phyloP scores from a whole-genome alignment of 2,797 vertebrate species.

The Gadopsis bispinosus region DNA sequence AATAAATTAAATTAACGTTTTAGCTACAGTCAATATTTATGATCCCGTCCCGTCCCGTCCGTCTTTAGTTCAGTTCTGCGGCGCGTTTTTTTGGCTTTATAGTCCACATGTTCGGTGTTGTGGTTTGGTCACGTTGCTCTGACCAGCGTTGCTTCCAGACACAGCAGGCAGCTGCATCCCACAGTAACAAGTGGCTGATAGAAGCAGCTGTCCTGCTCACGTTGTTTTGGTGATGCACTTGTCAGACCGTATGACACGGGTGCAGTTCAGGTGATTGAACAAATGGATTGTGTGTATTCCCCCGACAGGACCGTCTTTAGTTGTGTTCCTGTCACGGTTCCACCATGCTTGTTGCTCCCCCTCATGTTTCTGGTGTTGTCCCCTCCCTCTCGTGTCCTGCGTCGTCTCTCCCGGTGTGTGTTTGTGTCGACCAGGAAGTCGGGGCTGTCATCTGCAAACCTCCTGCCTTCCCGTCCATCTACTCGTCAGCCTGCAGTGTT shows the following conservation, averaged over 20 bases:
- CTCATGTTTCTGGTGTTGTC: too few relatives aligned
- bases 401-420: too few relatives aligned
- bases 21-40: not conserved
- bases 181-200: not conserved
- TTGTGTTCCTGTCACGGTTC: not conserved
- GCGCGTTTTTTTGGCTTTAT: not conserved
- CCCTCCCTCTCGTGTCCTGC: too few relatives aligned
- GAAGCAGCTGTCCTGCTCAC: not conserved
- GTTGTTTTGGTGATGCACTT: not conserved
- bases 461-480: too few relatives aligned
- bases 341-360: too few relatives aligned
- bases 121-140: not conserved
- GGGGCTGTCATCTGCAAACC: too few relatives aligned
- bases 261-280: not conserved
- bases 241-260: not conserved
- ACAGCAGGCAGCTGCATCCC: not conserved
- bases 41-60: too few relatives aligned
- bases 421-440: too few relatives aligned
- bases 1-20: not conserved
- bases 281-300: not conserved
- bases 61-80: too few relatives aligned
- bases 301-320: not conserved
- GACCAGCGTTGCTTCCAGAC: not conserved
- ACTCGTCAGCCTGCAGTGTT: too few relatives aligned
- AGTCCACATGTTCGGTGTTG: not conserved